Base-by-base conservation (phyloP, 30 jellyfish, hydroid and myxozoan genomes). In the Cassiopea xamachana region DNA sequence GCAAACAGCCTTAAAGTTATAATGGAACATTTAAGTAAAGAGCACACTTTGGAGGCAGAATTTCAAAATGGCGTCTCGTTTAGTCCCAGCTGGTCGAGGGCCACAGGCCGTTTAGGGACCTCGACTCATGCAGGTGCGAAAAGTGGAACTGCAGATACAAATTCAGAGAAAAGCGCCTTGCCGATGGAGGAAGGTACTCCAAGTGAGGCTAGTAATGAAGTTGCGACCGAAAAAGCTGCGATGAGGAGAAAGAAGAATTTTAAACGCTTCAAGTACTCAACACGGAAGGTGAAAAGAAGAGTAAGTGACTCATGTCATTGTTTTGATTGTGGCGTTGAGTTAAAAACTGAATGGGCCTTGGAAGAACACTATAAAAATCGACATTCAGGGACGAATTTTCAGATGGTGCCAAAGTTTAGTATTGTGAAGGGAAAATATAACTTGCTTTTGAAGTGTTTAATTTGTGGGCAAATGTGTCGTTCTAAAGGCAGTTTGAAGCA, bases 341-440 rank as follows among this genome's bases (percentile, higher is more conserved):
- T 87, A 76, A 62, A 78, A 19, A 87, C 94, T 2, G 94, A 87
- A 77, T 87, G 94, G 94, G 89, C 75, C 12, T 79, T 87, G 75
- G 94, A 78, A 10, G 70, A 87, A 17, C 94, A 87, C 64, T 87
- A 87, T 58, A 87, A 87, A 75, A 61, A 49, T 72, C 43, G 69
- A 15, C 94, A 87, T 79, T 87, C 94, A 1, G 94, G 94, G 14
- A 73, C 88, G 48, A 77, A 87, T 87, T 77, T 19, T 55, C 81
- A 76, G 62, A 85, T 87, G 46, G 94, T 87, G 85, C 94, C 94
- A 1, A 76, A 87, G 47, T 87, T 43, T 62, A 87, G 94, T 48
- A 39, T 51, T 1, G 73, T 48, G n/a, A 77, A 46, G 10, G 94
- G 94, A 46, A 87, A 87, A 58, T 87, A 87, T 75, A 76, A 60